Base-by-base conservation (phyloP, 1,140 invertebrate genomes). In the Hirudo medicinalis region DNA sequence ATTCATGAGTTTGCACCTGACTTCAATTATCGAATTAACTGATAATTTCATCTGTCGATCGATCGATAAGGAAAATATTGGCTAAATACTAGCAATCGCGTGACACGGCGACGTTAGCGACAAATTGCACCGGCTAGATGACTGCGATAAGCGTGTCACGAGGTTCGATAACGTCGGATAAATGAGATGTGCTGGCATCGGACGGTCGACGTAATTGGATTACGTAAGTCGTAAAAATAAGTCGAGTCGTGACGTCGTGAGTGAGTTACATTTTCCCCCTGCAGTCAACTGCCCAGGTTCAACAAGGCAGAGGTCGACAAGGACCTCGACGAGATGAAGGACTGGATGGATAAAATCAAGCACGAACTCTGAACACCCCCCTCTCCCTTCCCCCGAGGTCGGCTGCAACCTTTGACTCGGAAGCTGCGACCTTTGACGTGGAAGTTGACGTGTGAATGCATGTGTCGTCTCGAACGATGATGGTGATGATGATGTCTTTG, bases 291-390 rank as follows among this genome's bases (percentile, higher is more conserved):
- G 60, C 70, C 70, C 29, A 55, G 54, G 9, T 67, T 43, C 53
- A 54, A 71, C 49, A 71, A 74, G 63, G 70, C 71, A 53, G 70
- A 74, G 67, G 53, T 74, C 3, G 73, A 74, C 54, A 72, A 74
- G n/a, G 73, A 74, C 66, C 29, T 74, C 27, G 63, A 71, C 29
- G 43, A 53, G n/a, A 70, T 72, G 29, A 71, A 74, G 54, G 63
- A 60, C 6, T 74, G 75, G 94, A 96, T 84, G 93, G 91, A 83
- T 92, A 97, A 54, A 43, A 54, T 53, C 32, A 70, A 70, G 53
- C 36, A 70, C 54, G 69, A 70, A 70, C 69, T 70, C 32, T 68
- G 32, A 68, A 32, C 60, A 5, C 9, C 11, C 11, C 3, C 4
- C 43, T 49, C 1, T 49, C 11, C 1, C 43, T 17, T 49, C 43